Base-by-base conservation (phyloP, 2,797 vertebrate genomes). In the Sebastes goodei region DNA sequence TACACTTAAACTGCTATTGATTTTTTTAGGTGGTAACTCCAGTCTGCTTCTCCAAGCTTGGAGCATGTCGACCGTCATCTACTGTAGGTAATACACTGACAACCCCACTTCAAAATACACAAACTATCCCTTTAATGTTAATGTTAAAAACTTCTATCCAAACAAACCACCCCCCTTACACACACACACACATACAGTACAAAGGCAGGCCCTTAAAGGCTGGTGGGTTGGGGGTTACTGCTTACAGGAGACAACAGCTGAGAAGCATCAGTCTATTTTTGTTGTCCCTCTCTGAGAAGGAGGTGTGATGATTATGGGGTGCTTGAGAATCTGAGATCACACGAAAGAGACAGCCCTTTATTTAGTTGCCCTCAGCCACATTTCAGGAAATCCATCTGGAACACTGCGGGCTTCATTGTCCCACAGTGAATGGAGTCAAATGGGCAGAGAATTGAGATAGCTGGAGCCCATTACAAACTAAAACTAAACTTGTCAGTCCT, bases 241-340 rank as follows among this genome's bases (percentile, higher is more conserved):
- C 56, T 81, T 88, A 76, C 52, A 74, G 81, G 67, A 90, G 76
- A 90, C 84, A 92, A 85, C 90, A 93, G 89, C 90, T 94, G 93
- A 90, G 80, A 57, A 86, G 65, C 66, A 78, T 83, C 56, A 11
- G 71, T 78, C 91, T 95, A 93, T 94, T 95, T 93, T 81, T 74
- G 84, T 71, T 84, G 57, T 46, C 30, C 42, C 78, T 83, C 72
- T 75, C 72, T 82, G 57, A 81, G 57, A 78, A 86, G 87, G 84
- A 87, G 83, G 81, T 87, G 76, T 71, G 52, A 80, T 89, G 66
- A 73, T 83, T 53, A 75, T 23, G n/a, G 49, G 76, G 20, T 59
- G 61, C 61, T 72, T 80, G 53, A 75, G 72, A 89, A 78, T 84
- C 56, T 42, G 66, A 73, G 77, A 67, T 81, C 32, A 70, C 38